These are phyloP conservation scores for Aleiodes sp. DNA, from an alignment of 1,140 invertebrate species.

Conservation along the genomic window DNA sequence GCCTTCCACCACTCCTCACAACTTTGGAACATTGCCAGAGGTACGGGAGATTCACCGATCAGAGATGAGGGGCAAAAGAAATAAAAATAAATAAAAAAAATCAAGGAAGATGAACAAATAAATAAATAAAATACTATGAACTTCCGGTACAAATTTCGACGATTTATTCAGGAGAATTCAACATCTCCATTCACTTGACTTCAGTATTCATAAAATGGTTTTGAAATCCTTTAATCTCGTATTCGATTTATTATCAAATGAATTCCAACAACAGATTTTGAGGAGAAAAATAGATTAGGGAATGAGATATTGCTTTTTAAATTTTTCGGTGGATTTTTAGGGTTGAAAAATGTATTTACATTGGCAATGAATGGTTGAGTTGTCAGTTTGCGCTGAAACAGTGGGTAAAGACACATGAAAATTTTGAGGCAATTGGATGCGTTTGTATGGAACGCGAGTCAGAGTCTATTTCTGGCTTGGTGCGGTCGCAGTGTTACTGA, in stretches of 20 bases:
- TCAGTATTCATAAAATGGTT: no score
- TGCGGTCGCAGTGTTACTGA: not conserved
- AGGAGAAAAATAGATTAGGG: not conserved
- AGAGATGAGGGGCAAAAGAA: not conserved
- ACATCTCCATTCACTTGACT: not conserved
- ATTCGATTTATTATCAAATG: no score
- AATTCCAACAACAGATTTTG: no score
- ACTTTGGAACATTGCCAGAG: not conserved
- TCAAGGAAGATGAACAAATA: not conserved
- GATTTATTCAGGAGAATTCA: not conserved
- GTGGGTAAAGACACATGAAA: not conserved
- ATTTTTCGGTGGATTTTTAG: not conserved
- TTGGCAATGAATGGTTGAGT: not conserved
- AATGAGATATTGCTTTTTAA: not conserved
- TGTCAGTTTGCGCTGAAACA: not conserved
- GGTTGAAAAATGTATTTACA: not conserved
- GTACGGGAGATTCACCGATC: not conserved
- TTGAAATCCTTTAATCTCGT: no score
- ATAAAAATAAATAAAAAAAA: not conserved
- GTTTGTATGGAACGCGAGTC: not conserved
- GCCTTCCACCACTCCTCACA: not conserved
- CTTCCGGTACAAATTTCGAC: no score
- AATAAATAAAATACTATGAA: not conserved
- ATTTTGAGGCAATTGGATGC: not conserved
- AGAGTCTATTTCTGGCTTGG: conserved; percentile 10